A percentile compares a stretch with the other conserved stretches of the same genome.
phyloP scores from a whole-genome alignment of 1,140 invertebrate species.

The Drosophila miranda region DNA sequence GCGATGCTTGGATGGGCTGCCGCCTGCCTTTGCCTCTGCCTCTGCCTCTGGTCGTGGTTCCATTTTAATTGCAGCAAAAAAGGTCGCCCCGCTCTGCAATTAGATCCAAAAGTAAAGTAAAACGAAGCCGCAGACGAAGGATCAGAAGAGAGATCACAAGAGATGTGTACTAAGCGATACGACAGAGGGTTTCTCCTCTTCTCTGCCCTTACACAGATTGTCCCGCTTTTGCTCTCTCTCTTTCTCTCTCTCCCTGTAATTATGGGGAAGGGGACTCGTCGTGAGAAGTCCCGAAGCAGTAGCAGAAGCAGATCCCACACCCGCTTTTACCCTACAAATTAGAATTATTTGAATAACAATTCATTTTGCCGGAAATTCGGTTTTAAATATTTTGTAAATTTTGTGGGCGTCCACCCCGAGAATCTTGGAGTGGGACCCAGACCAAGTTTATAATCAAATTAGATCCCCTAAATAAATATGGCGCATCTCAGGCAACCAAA shows the following conservation, averaged over 20 bases:
- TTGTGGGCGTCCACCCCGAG: slow-evolving; percentile 67
- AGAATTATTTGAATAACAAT: slow-evolving; percentile 63
- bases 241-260: slow-evolving; percentile 37
- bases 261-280: slow-evolving; percentile 25
- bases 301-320: slow-evolving; percentile 9
- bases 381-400: slow-evolving; percentile 81
- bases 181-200: slow-evolving; percentile 14
- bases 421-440: neutral
- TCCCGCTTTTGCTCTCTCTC: no score
- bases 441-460: slow-evolving; percentile 38
- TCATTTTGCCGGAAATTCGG: slow-evolving; percentile 66
- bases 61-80: slow-evolving; percentile 76
- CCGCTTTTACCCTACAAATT: slow-evolving; percentile 40
- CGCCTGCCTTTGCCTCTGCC: neutral
- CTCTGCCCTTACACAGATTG: slow-evolving; percentile 39
- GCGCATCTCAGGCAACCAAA: slow-evolving; percentile 39
- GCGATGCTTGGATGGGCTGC: slow-evolving; percentile 36
- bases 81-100: slow-evolving; percentile 66
- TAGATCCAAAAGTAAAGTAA: slow-evolving; percentile 71
- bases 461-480: slow-evolving; percentile 55
- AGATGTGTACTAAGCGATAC: slow-evolving; percentile 62
- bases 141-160: slow-evolving; percentile 47
- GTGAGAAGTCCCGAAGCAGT: slow-evolving; percentile 42
- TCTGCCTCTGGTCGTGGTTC: slow-evolving; percentile 60
- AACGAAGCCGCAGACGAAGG: slow-evolving; percentile 73